These are phyloP conservation scores for Rhopalosiphum nymphaeae DNA, from an alignment of 2,888 invertebrate species.

Conservation along the genomic window DNA sequence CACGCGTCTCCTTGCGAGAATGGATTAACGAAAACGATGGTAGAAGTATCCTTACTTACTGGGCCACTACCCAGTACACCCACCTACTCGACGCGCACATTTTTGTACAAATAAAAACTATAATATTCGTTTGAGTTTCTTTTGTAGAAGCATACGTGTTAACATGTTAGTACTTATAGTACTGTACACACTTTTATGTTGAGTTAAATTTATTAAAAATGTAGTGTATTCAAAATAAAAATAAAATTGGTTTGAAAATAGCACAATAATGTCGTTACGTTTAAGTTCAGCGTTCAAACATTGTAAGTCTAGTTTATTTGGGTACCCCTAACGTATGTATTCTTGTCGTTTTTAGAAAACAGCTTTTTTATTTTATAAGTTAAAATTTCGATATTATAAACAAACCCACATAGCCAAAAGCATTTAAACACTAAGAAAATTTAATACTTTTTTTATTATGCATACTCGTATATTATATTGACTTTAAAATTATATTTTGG, in stretches of 20 bases:
- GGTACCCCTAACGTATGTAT: not conserved
- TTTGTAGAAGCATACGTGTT: no score
- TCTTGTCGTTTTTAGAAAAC: not conserved
- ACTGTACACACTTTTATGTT: not conserved
- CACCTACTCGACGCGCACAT: not conserved
- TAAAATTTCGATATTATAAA: not conserved
- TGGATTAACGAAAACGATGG: not conserved
- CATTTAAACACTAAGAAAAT: no score
- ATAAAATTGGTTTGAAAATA: constrained; percentile 3
- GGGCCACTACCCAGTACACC: not conserved
- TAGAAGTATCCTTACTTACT: not conserved
- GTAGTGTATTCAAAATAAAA: not conserved
- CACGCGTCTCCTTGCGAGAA: not conserved
- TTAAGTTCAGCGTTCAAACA: not conserved
- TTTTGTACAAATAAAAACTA: not conserved
- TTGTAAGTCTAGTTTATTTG: not conserved
- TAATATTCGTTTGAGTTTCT: not conserved
- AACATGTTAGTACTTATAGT: not conserved
- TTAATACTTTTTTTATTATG: no score
- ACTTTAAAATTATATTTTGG: not conserved
- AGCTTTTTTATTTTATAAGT: not conserved
- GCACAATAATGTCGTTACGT: not conserved
- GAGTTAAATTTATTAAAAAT: not conserved
- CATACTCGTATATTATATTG: no score
- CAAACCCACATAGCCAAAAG: not conserved